These are phyloP conservation scores for Cephus runcator DNA, from an alignment of 2,888 invertebrate genomes.

Conservation along the genomic window DNA sequence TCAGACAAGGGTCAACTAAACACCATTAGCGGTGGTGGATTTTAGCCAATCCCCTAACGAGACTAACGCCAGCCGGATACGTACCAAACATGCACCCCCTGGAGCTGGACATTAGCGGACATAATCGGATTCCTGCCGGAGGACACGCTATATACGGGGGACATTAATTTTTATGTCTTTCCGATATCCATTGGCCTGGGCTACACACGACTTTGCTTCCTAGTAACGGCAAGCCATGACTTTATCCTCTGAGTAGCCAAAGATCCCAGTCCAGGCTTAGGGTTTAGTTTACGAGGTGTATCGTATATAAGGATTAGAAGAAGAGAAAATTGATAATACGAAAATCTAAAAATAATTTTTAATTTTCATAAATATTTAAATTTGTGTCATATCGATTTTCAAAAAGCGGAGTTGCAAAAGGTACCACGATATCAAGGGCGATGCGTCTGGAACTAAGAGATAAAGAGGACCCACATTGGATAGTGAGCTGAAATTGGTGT, in stretches of 20 bases:
- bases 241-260: background rate
- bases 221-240: background rate
- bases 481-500: background rate
- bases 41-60: slow-evolving; percentile 38
- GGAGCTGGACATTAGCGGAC: slow-evolving; percentile 27
- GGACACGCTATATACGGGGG: slow-evolving; percentile 20
- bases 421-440: background rate
- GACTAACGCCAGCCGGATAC: slow-evolving; percentile 25
- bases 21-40: slow-evolving; percentile 44
- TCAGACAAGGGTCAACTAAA: slow-evolving; percentile 48
- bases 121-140: slow-evolving; percentile 37
- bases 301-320: background rate
- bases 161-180: slow-evolving; percentile 39
- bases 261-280: background rate
- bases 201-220: background rate
- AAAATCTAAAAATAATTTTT: too few relatives aligned
- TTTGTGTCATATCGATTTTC: background rate
- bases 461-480: background rate
- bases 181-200: slow-evolving; percentile 16
- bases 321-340: background rate
- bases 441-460: background rate
- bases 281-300: background rate
- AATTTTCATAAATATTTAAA: background rate
- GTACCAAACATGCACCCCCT: slow-evolving; percentile 20
- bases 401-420: background rate